Evolutionary conservation across 2,797 vertebrate species (phyloP).

Genomic region (Philypnodon macrostomus): DNA sequence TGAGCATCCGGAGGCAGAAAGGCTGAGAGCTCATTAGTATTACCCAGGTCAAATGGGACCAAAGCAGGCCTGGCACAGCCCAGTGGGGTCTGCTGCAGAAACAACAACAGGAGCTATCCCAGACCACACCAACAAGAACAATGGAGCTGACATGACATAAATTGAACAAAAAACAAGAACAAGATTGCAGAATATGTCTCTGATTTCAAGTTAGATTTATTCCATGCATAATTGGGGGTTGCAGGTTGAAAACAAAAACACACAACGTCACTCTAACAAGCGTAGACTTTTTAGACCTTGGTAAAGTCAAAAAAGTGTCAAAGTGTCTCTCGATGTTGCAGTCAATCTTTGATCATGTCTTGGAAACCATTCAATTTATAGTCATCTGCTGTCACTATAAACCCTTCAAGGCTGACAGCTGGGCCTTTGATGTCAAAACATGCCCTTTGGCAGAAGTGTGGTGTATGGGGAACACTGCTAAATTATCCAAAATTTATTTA

Average conservation of each 20-base stretch:
- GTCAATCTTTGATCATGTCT: conserved; percentile 69
- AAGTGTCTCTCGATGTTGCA: conserved; percentile 44
- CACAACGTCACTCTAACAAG: conserved; percentile 15
- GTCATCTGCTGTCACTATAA: conserved; percentile 56
- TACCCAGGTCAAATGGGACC: conserved; percentile 41
- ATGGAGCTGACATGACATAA: background rate
- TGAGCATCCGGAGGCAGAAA: conserved; percentile 36
- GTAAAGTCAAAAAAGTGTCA: conserved; percentile 30
- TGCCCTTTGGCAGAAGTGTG: conserved; percentile 71
- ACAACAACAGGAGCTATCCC: conserved; percentile 34
- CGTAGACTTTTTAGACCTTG: conserved; percentile 26
- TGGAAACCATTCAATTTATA: conserved; percentile 63
- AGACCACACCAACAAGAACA: conserved; percentile 30
- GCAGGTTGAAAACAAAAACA: conserved; percentile 6
- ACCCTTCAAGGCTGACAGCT: conserved; percentile 69
- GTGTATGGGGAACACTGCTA: conserved; percentile 44
- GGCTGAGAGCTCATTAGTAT: conserved; percentile 17
- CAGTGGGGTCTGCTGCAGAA: conserved; percentile 23
- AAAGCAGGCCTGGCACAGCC: conserved; percentile 32
- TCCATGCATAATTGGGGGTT: background rate
- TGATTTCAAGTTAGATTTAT: too few species aligned
- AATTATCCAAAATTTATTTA: conserved; percentile 59
- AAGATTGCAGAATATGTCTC: too few species aligned
- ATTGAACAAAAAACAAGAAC: too few species aligned
- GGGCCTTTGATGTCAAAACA: conserved; percentile 76